Evolutionary conservation across 2,113 vertebrate species (phyloP).

Genomic region (Plectropomus leopardus): DNA sequence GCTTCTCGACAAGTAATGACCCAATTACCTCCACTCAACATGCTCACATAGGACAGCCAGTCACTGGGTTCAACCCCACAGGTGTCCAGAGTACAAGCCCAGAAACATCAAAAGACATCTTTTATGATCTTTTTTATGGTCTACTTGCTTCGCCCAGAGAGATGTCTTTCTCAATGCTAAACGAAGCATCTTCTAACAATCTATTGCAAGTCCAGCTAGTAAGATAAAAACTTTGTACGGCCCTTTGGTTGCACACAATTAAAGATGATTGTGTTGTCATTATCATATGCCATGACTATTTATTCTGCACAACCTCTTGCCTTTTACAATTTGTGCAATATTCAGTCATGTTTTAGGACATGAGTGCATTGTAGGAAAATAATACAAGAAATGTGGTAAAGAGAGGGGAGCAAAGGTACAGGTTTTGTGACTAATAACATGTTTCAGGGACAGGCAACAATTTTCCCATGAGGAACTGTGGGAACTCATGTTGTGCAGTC

Average conservation of each 20-base stretch:
- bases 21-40: slow-evolving; percentile 56
- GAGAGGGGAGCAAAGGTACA: slow-evolving; percentile 4
- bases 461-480: slow-evolving; percentile 37
- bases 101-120: slow-evolving; percentile 72
- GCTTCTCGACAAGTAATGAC: slow-evolving; percentile 59
- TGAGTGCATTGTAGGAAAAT: background rate
- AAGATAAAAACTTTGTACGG: background rate
- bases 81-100: slow-evolving; percentile 69
- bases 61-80: slow-evolving; percentile 72
- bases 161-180: slow-evolving; percentile 58
- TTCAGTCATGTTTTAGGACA: background rate
- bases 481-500: slow-evolving; percentile 28
- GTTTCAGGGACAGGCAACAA: slow-evolving; percentile 18
- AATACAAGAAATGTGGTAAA: slow-evolving; percentile 2
- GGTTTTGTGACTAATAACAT: slow-evolving; percentile 38
- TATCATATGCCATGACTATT: background rate
- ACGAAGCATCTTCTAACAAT: slow-evolving; percentile 40
- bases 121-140: slow-evolving; percentile 74
- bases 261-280: background rate
- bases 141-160: slow-evolving; percentile 53
- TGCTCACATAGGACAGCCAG: slow-evolving; percentile 53
- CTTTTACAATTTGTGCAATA: background rate
- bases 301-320: background rate
- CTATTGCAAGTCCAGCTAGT: background rate
- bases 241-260: background rate